Evolutionary conservation across 2,797 vertebrate genomes (phyloP).

Genomic region (Apogon talboti): DNA sequence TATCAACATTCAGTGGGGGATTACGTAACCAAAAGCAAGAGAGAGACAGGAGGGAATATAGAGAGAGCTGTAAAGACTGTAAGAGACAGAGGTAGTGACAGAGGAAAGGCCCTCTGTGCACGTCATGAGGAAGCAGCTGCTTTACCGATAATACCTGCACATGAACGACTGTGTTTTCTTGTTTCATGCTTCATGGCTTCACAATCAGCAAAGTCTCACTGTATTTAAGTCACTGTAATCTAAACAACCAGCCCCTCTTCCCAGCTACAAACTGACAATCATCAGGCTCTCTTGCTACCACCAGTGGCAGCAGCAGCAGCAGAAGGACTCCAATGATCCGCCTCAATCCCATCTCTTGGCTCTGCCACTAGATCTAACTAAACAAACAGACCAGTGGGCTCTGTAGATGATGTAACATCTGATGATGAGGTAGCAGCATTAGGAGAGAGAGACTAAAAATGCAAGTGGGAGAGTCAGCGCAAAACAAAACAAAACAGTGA

Average conservation of each 20-base stretch:
- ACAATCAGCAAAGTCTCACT: slow-evolving; percentile 20
- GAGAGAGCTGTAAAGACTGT: slow-evolving; percentile 14
- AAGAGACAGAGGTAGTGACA: slow-evolving; percentile 20
- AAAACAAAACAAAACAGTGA: slow-evolving; percentile 22
- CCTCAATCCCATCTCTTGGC: slow-evolving; percentile 39
- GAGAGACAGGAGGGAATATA: slow-evolving; percentile 45
- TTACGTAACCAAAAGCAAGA: slow-evolving; percentile 77
- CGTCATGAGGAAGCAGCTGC: slow-evolving; percentile 33
- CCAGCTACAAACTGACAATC: background rate
- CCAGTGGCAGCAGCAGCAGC: slow-evolving; percentile 1
- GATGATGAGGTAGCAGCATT: slow-evolving; percentile 44
- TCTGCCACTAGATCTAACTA: slow-evolving; percentile 46
- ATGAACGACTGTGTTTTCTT: slow-evolving; percentile 29
- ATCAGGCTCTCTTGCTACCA: slow-evolving; percentile 15
- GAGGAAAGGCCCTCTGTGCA: slow-evolving; percentile 16
- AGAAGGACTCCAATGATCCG: slow-evolving; percentile 42
- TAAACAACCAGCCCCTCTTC: background rate
- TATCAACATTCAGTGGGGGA: slow-evolving; percentile 67
- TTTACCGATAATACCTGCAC: slow-evolving; percentile 8
- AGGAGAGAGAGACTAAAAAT: slow-evolving; percentile 17
- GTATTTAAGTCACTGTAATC: no score
- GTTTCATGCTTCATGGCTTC: slow-evolving; percentile 2
- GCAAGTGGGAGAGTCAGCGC: slow-evolving; percentile 1
- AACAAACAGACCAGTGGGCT: slow-evolving; percentile 46
- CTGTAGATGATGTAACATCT: slow-evolving; percentile 54